phyloP scores from a whole-genome alignment of 2,797 vertebrate genomes.

The Sparus aurata region DNA sequence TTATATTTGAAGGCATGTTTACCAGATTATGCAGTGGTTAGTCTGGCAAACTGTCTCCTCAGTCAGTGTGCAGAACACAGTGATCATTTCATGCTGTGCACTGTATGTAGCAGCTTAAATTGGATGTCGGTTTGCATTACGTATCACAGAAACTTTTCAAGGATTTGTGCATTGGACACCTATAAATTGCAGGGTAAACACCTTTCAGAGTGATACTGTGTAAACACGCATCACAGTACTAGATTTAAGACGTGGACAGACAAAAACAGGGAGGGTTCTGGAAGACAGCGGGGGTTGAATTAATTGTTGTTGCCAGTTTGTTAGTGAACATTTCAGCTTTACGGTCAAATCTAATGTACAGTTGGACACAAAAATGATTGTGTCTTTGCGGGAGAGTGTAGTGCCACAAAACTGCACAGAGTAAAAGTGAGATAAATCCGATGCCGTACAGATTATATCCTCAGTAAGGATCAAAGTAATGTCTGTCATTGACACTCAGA shows the following conservation, averaged over 20 bases:
- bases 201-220: constrained; percentile 10
- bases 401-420: neutral
- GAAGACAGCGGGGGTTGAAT: neutral
- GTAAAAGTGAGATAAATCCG: neutral
- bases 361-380: neutral
- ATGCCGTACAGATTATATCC: neutral
- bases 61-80: constrained; percentile 17
- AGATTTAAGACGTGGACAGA: constrained; percentile 5
- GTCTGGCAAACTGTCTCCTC: constrained; percentile 39
- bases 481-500: neutral
- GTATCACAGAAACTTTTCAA: constrained; percentile 10
- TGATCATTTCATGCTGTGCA: constrained; percentile 30
- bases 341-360: neutral
- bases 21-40: constrained; percentile 25
- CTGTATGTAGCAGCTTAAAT: constrained; percentile 31
- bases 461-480: constrained; percentile 1
- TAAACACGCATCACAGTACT: constrained; percentile 15
- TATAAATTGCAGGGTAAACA: constrained; percentile 43
- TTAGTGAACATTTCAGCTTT: neutral
- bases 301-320: neutral
- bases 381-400: neutral
- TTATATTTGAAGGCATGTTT: constrained; percentile 33
- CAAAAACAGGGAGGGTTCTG: neutral
- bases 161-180: constrained; percentile 16
- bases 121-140: constrained; percentile 26